Evolutionary conservation across 2,113 vertebrate genomes (phyloP).

Genomic region (Grantiella picta): DNA sequence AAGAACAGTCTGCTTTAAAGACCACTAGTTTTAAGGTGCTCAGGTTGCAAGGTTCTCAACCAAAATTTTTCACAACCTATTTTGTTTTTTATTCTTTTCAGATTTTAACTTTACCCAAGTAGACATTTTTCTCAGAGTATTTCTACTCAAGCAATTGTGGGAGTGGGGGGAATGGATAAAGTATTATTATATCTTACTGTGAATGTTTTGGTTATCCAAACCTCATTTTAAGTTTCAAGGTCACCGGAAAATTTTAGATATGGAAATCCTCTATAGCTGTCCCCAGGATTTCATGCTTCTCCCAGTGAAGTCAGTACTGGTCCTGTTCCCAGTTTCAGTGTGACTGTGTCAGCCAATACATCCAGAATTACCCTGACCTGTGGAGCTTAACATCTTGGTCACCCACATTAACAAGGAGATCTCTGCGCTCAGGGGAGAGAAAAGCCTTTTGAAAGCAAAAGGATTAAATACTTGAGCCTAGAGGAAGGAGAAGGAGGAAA

Average conservation of each 20-base stretch:
- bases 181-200: background rate
- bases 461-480: background rate
- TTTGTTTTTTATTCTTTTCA: background rate
- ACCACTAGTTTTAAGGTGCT: background rate
- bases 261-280: conserved; percentile 20
- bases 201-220: background rate
- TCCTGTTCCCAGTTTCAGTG: background rate
- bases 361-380: background rate
- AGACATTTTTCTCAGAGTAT: background rate
- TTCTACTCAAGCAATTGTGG: background rate
- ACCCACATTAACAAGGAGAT: background rate
- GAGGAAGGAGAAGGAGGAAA: background rate
- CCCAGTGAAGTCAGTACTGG: background rate
- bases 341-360: background rate
- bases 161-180: background rate
- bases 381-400: background rate
- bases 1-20: background rate
- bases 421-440: background rate
- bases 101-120: background rate
- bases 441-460: background rate
- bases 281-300: background rate
- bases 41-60: background rate
- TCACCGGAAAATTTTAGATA: conserved; percentile 30
- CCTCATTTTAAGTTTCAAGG: background rate
- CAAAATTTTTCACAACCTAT: background rate